These are phyloP conservation scores for Eupeodes luniger DNA, from an alignment of 2,888 invertebrate species.

Conservation along the genomic window DNA sequence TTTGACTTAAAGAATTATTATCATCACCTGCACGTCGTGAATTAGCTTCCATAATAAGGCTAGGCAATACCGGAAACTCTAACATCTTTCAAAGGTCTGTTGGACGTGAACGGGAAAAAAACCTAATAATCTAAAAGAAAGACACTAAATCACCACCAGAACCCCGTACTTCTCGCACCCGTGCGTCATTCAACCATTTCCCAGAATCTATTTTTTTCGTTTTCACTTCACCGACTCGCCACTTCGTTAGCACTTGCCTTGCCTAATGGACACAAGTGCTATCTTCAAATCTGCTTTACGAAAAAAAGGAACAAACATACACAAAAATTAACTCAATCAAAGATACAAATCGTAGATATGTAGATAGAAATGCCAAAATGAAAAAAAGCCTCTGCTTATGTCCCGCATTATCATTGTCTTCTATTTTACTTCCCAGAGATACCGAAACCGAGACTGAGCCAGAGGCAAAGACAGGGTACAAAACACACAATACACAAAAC, in stretches of 20 bases:
- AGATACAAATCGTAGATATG: slow-evolving; percentile 58
- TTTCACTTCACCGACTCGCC: slow-evolving; percentile 54
- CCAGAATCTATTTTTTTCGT: slow-evolving; percentile 53
- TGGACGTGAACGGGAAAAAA: background rate
- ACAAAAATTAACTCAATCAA: slow-evolving; percentile 64
- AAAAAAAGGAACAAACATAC: slow-evolving; percentile 31
- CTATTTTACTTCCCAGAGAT: background rate
- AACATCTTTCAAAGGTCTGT: background rate
- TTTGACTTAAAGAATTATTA: background rate
- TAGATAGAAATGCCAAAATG: slow-evolving; percentile 30
- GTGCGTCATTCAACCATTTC: background rate
- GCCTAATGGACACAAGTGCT: slow-evolving; percentile 53
- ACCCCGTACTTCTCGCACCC: background rate
- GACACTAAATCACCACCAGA: background rate
- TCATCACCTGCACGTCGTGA: slow-evolving; percentile 1
- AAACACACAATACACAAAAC: slow-evolving; percentile 13
- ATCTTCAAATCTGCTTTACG: slow-evolving; percentile 20
- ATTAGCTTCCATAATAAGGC: background rate
- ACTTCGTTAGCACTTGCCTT: slow-evolving; percentile 67
- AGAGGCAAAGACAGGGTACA: background rate
- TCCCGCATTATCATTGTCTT: slow-evolving; percentile 49
- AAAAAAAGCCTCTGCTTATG: slow-evolving; percentile 21
- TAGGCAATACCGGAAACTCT: background rate
- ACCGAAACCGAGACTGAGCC: background rate
- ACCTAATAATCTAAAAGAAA: background rate